phyloP scores from a whole-genome alignment of 2,113 vertebrate genomes.

The Vidua chalybeata region DNA sequence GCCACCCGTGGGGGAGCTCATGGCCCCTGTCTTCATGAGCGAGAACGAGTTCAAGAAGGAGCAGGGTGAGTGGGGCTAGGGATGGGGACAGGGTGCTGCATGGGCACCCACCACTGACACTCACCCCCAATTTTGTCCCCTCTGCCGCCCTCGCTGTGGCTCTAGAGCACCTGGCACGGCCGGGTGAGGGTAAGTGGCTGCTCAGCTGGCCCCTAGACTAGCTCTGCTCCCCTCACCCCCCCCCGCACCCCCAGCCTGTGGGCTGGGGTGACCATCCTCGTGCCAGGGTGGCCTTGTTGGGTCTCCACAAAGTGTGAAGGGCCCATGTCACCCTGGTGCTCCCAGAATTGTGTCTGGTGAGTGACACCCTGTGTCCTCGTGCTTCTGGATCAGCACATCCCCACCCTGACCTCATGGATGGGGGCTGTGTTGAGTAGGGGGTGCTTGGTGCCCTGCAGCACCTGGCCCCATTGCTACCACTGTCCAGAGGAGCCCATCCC shows the following conservation, averaged over 20 bases:
- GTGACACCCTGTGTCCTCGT: rapidly evolving
- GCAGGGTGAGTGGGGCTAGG: constrained; percentile 80
- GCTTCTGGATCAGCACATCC: background rate
- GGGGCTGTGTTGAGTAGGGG: background rate
- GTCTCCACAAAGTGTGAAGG: rapidly evolving
- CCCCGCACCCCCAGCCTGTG: background rate
- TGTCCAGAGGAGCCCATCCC: background rate
- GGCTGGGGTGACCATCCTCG: background rate
- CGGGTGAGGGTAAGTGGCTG: constrained; percentile 52
- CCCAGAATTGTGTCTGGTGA: background rate
- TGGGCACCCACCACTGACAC: rapidly evolving
- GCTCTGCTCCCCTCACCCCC: background rate
- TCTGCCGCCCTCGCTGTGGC: background rate
- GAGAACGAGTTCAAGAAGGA: constrained; percentile 98
- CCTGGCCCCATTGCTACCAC: rapidly evolving
- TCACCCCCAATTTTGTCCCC: constrained; percentile 43
- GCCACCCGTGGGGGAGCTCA: constrained; percentile 93
- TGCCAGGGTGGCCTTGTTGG: rapidly evolving
- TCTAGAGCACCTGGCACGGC: constrained; percentile 38
- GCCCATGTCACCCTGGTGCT: rapidly evolving
- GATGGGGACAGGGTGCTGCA: rapidly evolving
- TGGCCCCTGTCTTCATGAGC: constrained; percentile 92
- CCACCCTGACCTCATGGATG: rapidly evolving
- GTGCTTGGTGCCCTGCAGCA: background rate
- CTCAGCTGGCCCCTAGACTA: background rate